Percentiles rank a stretch among this genome's conserved stretches.
These are phyloP conservation scores for Pentamera pediparva DNA, from an alignment of 53 echinoderm and acorn worm genomes.

Conservation along the genomic window DNA sequence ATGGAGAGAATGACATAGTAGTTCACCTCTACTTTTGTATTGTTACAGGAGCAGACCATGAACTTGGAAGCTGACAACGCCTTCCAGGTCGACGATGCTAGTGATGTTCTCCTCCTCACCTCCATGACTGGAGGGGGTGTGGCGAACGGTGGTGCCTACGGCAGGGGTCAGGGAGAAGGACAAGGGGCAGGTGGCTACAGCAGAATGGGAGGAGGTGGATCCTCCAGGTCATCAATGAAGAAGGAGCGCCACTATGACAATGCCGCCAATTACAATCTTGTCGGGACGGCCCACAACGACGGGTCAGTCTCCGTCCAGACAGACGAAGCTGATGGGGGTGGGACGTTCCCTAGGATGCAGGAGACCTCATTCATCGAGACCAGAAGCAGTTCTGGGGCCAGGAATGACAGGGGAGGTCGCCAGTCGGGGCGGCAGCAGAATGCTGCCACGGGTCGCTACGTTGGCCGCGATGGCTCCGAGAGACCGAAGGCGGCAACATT, in stretches of 20 bases:
- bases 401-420: not conserved
- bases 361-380: constrained; percentile 25
- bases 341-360: constrained; percentile 18
- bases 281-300: not conserved
- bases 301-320: constrained; percentile 8
- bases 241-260: not conserved
- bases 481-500: too few relatives aligned
- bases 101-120: constrained; percentile 13
- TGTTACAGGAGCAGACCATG: not conserved
- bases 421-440: not conserved
- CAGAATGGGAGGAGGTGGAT: not conserved
- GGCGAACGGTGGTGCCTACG: not conserved
- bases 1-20: too few relatives aligned
- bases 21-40: not conserved
- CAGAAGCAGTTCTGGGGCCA: not conserved
- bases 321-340: constrained; percentile 3
- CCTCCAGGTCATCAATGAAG: constrained; percentile 5
- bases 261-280: not conserved
- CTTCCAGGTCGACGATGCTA: not conserved
- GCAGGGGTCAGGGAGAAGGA: not conserved
- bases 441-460: not conserved
- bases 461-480: not conserved
- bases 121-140: not conserved
- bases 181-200: not conserved
- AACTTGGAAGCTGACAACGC: not conserved